A percentile compares a stretch with the other conserved stretches of the same genome.
Evolutionary conservation across 2,888 invertebrate genomes (phyloP).

Genomic region (Lasioglossum zephyrum): DNA sequence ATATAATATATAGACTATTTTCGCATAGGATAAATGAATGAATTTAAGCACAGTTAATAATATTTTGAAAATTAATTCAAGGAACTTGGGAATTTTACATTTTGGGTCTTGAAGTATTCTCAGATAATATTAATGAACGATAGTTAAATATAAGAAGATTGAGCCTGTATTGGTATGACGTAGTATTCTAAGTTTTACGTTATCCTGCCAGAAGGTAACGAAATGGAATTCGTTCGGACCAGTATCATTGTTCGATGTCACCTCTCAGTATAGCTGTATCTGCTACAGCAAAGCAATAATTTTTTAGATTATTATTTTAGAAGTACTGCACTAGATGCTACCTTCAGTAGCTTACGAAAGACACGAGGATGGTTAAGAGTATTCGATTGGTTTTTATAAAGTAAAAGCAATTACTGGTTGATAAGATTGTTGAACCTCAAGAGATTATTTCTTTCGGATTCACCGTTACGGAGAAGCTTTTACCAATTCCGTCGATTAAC

Average conservation of each 20-base stretch:
- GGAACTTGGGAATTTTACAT: too few relatives aligned
- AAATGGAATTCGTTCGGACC: neutral
- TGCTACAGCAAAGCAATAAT: neutral
- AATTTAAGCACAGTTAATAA: too few relatives aligned
- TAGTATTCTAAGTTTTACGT: too few relatives aligned
- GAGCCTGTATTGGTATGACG: too few relatives aligned
- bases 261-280: neutral
- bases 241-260: neutral
- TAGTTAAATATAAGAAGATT: too few relatives aligned
- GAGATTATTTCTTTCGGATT: neutral
- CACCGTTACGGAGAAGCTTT: neutral
- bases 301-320: neutral
- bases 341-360: neutral
- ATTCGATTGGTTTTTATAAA: neutral
- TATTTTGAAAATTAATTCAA: too few relatives aligned
- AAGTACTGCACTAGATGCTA: neutral
- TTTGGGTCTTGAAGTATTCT: too few relatives aligned
- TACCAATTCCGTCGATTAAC: conserved; percentile 3
- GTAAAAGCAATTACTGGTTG: neutral
- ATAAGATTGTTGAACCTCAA: neutral
- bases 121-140: too few relatives aligned
- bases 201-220: too few relatives aligned
- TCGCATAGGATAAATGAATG: too few relatives aligned
- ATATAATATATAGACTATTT: too few relatives aligned
- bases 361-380: neutral